phyloP scores from a whole-genome alignment of 2,113 vertebrate genomes.

The Corvus cornix region DNA sequence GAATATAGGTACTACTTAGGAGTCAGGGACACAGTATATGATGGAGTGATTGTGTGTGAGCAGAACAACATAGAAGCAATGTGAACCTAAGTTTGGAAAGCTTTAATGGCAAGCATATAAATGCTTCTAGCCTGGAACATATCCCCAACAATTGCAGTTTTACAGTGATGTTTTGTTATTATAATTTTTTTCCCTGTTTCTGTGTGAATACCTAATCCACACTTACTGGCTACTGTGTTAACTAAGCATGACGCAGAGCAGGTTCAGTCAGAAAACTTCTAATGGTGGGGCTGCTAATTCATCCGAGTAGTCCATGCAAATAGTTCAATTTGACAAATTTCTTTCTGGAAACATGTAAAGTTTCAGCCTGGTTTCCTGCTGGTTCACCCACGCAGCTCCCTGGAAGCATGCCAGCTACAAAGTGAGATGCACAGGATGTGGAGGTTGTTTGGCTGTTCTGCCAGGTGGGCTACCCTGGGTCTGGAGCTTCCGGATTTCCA shows the following conservation, averaged over 20 bases:
- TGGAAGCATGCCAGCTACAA: constrained; percentile 11
- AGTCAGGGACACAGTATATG: background rate
- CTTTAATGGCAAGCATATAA: background rate
- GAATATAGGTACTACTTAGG: background rate
- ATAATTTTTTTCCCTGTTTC: background rate
- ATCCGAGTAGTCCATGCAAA: background rate
- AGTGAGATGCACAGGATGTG: background rate
- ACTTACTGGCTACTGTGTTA: background rate
- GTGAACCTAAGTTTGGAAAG: background rate
- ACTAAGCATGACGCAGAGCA: background rate
- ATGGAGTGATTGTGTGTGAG: background rate
- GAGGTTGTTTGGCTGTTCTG: background rate
- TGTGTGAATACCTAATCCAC: background rate
- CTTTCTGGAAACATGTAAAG: background rate
- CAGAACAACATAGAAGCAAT: background rate
- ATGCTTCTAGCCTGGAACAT: background rate
- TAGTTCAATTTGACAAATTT: background rate
- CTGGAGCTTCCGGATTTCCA: background rate
- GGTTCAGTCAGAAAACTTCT: background rate
- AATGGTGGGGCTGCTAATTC: background rate
- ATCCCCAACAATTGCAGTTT: background rate
- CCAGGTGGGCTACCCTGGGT: constrained; percentile 1
- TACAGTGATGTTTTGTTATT: background rate
- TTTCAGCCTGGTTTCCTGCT: constrained; percentile 26
- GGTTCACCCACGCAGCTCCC: background rate